Base-by-base conservation (phyloP, 1,140 invertebrate genomes). In the Lutraria rhynchaena region DNA sequence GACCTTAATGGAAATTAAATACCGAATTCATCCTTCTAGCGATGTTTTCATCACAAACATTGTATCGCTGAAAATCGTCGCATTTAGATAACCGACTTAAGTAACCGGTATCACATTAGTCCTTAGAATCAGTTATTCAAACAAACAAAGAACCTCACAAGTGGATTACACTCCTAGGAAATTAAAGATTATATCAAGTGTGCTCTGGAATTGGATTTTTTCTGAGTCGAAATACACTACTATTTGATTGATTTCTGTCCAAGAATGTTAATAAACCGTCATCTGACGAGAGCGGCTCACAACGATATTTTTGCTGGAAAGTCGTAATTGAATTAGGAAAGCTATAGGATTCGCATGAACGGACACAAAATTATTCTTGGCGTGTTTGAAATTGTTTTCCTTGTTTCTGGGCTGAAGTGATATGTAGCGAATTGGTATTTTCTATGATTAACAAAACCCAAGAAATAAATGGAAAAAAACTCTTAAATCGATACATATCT, bases 161-260 rank as follows among this genome's bases (percentile, higher is more conserved):
- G 29, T 33, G 31, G 71, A 75, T 75, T 60, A 75, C 71, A 60
- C 57, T 58, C 29, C 9, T 9, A 75, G 71, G 53, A 75, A 75
- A 75, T 75, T 58, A 75, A 75, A 75, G 71, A 75, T 75, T 75
- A 75, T 61, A 75, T 75, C 69, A 57, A 71, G 53, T 71, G 44
- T 46, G n/a, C 49, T 31, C 27, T 55, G 69, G 69, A 71, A 71
- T 71, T 71, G 69, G 63, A 67, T 67, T 67, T 71, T 71, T 55
- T 57, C 31, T 57, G 35, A 31, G 53, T 71, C 33, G 31, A 37
- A 71, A 19, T 35, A 37, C 49, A 31, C 35, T 71, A 55, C 29
- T 53, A 31, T 46, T 55, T 55, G 49, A 71, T 71, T 71, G 69
- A 71, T 71, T 55, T 57, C 33, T 37, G 29, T n/a, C 15, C 0